These are phyloP conservation scores for Leptopilina myrica DNA, from an alignment of 2,888 invertebrate genomes.

Conservation along the genomic window DNA sequence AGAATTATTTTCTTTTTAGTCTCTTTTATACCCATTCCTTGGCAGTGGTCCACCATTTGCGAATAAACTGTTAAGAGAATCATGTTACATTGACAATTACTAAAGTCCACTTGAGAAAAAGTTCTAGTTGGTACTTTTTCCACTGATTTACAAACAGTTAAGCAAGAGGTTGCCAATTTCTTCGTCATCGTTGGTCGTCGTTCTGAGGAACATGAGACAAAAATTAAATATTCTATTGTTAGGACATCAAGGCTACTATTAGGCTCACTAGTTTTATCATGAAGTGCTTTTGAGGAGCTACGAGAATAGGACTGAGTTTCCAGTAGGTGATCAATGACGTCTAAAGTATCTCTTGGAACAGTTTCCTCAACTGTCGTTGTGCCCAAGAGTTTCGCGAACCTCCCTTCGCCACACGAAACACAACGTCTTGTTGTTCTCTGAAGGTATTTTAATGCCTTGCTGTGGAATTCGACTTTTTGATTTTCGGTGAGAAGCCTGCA, in stretches of 20 bases:
- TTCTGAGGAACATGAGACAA: not conserved
- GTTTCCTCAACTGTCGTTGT: conserved; percentile 51
- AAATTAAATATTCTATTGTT: too few relatives aligned
- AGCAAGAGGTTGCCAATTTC: conserved; percentile 4
- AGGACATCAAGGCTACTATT: not conserved
- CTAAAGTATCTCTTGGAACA: conserved; percentile 27
- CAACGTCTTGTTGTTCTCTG: conserved; percentile 81
- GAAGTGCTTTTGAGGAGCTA: not conserved
- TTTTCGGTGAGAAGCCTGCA: conserved; percentile 80
- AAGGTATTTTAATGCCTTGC: conserved; percentile 79
- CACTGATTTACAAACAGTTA: conserved; percentile 33
- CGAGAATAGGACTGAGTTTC: conserved; percentile 1
- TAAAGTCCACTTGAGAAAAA: conserved; percentile 79
- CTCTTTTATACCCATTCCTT: conserved; percentile 78
- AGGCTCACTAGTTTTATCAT: not conserved
- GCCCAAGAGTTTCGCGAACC: conserved; percentile 78
- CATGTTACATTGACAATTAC: conserved; percentile 80
- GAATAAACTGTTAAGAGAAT: conserved; percentile 80
- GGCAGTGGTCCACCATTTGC: conserved; percentile 81
- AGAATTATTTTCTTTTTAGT: not conserved
- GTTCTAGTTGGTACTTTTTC: conserved; percentile 67
- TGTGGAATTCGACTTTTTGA: conserved; percentile 82
- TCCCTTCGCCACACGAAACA: conserved; percentile 79
- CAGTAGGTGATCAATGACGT: not conserved
- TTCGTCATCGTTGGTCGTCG: not conserved